These are phyloP conservation scores for Drosophila niveifrons DNA, from an alignment of 2,888 invertebrate species.

Conservation along the genomic window DNA sequence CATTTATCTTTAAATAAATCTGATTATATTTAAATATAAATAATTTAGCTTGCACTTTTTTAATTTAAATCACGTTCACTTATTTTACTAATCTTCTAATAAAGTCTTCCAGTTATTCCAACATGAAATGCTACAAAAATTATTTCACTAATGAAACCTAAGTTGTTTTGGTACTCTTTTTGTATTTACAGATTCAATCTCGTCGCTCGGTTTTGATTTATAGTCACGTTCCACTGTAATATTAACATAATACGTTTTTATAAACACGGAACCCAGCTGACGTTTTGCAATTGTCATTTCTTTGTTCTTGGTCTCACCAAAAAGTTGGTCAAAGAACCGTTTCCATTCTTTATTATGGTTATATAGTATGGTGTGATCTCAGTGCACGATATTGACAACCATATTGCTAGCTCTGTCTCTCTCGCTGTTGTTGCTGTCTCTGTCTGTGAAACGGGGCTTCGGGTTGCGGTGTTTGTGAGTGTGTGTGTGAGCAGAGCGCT, in stretches of 20 bases:
- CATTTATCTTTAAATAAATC: too few species aligned
- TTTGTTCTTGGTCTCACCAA: constrained; percentile 29
- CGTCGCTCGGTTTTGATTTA: not conserved
- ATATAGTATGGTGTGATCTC: constrained; percentile 41
- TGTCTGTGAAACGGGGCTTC: constrained; percentile 2
- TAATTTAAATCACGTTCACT: too few species aligned
- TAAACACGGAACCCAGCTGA: constrained; percentile 1
- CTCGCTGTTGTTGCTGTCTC: constrained; percentile 4
- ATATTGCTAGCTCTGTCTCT: constrained; percentile 10
- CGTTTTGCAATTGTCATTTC: constrained; percentile 34
- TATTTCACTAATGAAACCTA: too few species aligned
- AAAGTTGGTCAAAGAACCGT: constrained; percentile 59
- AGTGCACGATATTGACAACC: constrained; percentile 47
- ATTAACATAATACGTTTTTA: not conserved
- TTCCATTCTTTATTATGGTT: constrained; percentile 38
- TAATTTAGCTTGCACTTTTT: too few species aligned
- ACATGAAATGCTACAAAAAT: too few species aligned
- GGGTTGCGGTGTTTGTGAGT: constrained; percentile 4
- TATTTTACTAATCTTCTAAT: too few species aligned
- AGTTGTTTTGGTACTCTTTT: too few species aligned
- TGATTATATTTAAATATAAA: too few species aligned
- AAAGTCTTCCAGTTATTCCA: too few species aligned
- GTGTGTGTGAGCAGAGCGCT: constrained; percentile 29
- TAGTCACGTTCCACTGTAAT: not conserved
- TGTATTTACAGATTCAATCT: not conserved